Evolutionary conservation across 1,140 invertebrate species (phyloP), one percentile per base, ranked within the genome.

Genomic region (Ooceraea biroi): DNA sequence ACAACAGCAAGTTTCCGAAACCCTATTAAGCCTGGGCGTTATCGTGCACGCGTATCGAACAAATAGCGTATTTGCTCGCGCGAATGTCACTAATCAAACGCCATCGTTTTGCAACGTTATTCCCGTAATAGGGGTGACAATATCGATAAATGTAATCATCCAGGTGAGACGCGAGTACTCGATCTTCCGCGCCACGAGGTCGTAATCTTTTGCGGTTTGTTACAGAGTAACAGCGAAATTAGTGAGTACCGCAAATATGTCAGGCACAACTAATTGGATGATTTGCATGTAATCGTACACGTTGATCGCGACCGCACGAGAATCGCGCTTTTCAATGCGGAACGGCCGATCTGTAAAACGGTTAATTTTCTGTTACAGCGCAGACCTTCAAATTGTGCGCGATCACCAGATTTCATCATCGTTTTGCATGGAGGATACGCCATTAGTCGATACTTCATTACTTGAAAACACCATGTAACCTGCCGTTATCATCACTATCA

Each of bases 271-370:
- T 88, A 89, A 89, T 89, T 89, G 86, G 78, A 55, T 85, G 65
- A 89, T 89, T 89, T 89, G 78, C 88, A 89, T 89, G 83, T 88
- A 88, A 89, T 89, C 88, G 88, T 73, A 83, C 73, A 46, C 50
- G 86, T 86, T 84, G 83, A 73, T 88, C 86, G 86, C 82, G 87
- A 88, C 83, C 84, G 86, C 87, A 78, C 44, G 77, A 57, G 72
- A 87, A n/a, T n/a, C 77, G 86, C 58, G 73, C 66, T 88, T 88
- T 88, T 85, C 85, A 88, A 88, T 85, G 77, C 58, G 72, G 71
- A 88, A 76, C 87, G 83, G 85, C 65, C 83, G 77, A 82, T 77
- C 86, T 80, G 86, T 88, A 88, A 88, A 88, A 85, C 80, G 87
- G 77, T 85, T 80, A 82, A 87, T 88, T 88, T 87, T 88, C 86